These are phyloP conservation scores for Oxyruncus cristatus DNA, from an alignment of 2,113 vertebrate genomes.

Conservation along the genomic window DNA sequence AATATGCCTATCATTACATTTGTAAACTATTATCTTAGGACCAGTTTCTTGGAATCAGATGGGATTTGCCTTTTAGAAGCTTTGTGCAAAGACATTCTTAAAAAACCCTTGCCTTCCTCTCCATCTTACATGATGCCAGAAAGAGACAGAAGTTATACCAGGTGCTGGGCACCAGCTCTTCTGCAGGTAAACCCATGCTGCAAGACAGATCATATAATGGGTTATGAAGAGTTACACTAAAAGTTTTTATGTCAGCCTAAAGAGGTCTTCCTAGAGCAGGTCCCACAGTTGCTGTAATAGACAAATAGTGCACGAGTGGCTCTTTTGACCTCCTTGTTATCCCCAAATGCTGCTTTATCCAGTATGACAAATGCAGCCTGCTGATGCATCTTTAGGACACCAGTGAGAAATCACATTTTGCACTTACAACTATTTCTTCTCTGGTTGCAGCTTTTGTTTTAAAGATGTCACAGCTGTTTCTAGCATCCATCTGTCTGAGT, in stretches of 20 bases:
- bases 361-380: background rate
- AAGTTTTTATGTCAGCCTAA: background rate
- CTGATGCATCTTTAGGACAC: background rate
- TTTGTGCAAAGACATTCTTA: background rate
- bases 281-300: background rate
- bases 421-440: background rate
- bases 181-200: background rate
- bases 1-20: background rate
- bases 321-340: background rate
- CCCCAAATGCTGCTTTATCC: background rate
- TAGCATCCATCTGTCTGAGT: background rate
- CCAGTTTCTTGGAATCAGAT: background rate
- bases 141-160: background rate
- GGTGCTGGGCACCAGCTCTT: background rate
- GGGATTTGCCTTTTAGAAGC: too few relatives aligned
- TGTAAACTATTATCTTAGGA: background rate
- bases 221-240: background rate
- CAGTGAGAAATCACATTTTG: background rate
- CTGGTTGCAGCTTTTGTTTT: background rate
- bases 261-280: background rate
- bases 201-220: background rate
- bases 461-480: background rate
- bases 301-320: fast-evolving
- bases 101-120: background rate
- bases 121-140: background rate